These are phyloP conservation scores for Poecilia gillii DNA, from an alignment of 2,797 vertebrate species.

Conservation along the genomic window DNA sequence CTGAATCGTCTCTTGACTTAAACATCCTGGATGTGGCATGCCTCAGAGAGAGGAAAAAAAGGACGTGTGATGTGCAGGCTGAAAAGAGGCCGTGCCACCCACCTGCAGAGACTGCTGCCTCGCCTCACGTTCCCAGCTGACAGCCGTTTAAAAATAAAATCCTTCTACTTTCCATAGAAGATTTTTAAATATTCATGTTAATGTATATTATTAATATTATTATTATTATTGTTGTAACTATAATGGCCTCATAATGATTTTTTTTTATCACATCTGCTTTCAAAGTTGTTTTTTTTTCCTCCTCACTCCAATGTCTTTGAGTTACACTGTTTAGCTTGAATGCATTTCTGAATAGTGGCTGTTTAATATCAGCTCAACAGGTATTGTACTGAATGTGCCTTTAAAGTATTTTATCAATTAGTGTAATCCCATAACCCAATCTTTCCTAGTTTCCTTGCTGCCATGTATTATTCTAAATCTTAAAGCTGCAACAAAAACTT, in stretches of 20 bases:
- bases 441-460: constrained; percentile 10
- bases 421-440: neutral
- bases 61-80: constrained; percentile 50
- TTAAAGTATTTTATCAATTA: constrained; percentile 69
- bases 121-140: constrained; percentile 50
- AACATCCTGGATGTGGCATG: constrained; percentile 44
- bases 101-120: constrained; percentile 59
- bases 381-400: constrained; percentile 81
- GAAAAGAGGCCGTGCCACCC: constrained; percentile 58
- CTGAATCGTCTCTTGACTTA: constrained; percentile 35
- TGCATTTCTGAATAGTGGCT: constrained; percentile 48
- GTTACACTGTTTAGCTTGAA: constrained; percentile 42
- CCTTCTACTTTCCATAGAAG: constrained; percentile 54
- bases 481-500: neutral
- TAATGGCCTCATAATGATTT: constrained; percentile 32
- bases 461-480: neutral
- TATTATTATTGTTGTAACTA: constrained; percentile 20
- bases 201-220: constrained; percentile 38
- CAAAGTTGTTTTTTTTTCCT: constrained; percentile 35
- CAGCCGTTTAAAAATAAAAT: constrained; percentile 38
- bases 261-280: constrained; percentile 53
- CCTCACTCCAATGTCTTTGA: constrained; percentile 27
- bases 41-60: constrained; percentile 43
- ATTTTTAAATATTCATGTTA: constrained; percentile 72
- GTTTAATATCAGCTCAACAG: constrained; percentile 52